phyloP scores from a whole-genome alignment of 1,140 invertebrate species.

The Ooceraea biroi region DNA sequence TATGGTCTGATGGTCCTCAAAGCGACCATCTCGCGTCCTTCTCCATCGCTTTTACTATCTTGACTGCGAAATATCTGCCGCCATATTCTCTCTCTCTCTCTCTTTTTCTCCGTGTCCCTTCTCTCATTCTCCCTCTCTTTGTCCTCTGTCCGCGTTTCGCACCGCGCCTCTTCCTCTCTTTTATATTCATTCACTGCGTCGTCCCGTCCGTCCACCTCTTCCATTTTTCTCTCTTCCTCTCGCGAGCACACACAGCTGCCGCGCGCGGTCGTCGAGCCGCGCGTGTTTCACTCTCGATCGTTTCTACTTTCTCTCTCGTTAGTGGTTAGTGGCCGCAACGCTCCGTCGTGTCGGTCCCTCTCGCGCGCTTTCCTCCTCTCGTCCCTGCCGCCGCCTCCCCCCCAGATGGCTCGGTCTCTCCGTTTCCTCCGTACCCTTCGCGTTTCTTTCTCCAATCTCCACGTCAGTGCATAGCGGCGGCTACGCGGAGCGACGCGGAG shows the following conservation, averaged over 20 bases:
- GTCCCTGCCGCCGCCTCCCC: not conserved
- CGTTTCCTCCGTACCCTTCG: conserved; percentile 70
- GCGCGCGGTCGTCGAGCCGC: not conserved
- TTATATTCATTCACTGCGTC: conserved; percentile 55
- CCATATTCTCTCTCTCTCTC: not conserved
- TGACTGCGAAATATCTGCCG: not conserved
- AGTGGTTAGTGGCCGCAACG: conserved; percentile 53
- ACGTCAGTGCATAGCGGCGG: conserved; percentile 76
- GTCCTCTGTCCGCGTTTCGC: not conserved
- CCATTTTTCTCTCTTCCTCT: conserved; percentile 16
- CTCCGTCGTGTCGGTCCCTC: conserved; percentile 48
- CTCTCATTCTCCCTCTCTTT: not conserved
- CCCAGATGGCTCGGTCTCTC: not conserved
- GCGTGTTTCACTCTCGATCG: conserved; percentile 49
- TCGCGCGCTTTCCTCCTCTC: conserved; percentile 43
- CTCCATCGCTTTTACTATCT: not conserved
- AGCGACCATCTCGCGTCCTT: not conserved
- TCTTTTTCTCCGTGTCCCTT: not conserved
- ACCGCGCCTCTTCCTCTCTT: conserved; percentile 62
- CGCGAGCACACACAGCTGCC: not conserved
- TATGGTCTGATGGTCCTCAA: too few species aligned
- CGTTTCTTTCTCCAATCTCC: conserved; percentile 74
- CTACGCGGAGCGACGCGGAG: conserved; percentile 65
- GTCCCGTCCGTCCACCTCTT: conserved; percentile 45
- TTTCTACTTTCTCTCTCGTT: conserved; percentile 68